Base-by-base conservation (phyloP, 2,888 invertebrate genomes). In the Crocallis elinguaria region DNA sequence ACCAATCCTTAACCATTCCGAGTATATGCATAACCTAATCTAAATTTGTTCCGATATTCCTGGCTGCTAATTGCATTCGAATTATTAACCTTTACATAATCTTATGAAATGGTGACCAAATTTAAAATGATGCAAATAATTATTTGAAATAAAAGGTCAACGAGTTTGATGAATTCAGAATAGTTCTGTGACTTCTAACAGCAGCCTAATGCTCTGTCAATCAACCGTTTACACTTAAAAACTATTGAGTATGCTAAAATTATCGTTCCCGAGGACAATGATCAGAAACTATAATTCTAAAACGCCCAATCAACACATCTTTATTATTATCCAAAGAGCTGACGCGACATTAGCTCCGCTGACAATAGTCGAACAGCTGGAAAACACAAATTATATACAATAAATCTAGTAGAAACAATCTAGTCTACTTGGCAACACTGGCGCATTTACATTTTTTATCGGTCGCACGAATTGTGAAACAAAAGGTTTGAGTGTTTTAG, bases 401-500 rank as follows among this genome's bases (percentile, higher is more conserved):
- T 69, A 73, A 75, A 78, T 77, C 67, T 66, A 49, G 12, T 12
- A 41, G 39, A 48, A 53, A 56, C 58, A 59, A 52, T 43, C 49
- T 51, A 57, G 49, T 38, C 38, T 32, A 55, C 65, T 72, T 75
- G 77, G 77, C 75, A 75, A 66, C 69, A 64, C 52, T 19, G 49
- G 57, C 57, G 53, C 39, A 61, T 69, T 66, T 56, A 64, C 62
- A 56, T 54, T 58, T 60, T 52, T 61, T 45, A 45, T 54, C 38
- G 45, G 41, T 17, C 55, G 48, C 35, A 36, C 33, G 57, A 62
- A 64, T 69, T 67, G 59, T 65, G 80, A 78, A 81, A 88, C 88
- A 88, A 88, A 86, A 84, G 86, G 82, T 79, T 77, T 61, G 67
- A 63, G 65, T 49, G 56, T 62, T 73, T 62, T 71, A 44, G 70